phyloP scores from a whole-genome alignment of 2,797 vertebrate genomes.

The Enteromius viviparus region DNA sequence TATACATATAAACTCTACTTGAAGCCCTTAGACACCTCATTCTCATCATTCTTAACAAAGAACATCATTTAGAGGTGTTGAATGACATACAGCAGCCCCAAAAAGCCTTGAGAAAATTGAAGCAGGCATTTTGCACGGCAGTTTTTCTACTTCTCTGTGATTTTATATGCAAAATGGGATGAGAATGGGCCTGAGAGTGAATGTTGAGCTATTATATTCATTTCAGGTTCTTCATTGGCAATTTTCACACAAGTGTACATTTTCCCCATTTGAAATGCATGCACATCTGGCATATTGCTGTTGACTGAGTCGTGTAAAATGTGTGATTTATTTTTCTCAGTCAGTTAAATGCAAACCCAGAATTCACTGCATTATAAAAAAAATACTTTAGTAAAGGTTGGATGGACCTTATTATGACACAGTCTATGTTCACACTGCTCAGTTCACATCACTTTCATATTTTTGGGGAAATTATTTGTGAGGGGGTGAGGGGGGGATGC shows the following conservation, averaged over 20 bases:
- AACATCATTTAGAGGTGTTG: conserved; percentile 75
- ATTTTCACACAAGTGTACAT: background rate
- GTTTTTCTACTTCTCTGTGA: conserved; percentile 11
- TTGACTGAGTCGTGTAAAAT: background rate
- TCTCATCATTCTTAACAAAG: conserved; percentile 38
- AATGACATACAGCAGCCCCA: conserved; percentile 75
- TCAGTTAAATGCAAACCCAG: background rate
- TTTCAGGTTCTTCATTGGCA: background rate
- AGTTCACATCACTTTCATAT: background rate
- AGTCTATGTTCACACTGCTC: background rate
- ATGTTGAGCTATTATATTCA: background rate
- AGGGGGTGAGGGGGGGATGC: no score
- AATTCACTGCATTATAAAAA: background rate
- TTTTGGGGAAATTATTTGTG: background rate
- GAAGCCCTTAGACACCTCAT: conserved; percentile 21
- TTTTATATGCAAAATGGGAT: background rate
- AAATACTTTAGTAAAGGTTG: background rate
- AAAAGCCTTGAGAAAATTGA: conserved; percentile 71
- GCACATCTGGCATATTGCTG: background rate
- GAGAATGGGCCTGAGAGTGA: background rate
- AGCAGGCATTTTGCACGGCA: background rate
- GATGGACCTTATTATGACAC: background rate
- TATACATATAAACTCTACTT: background rate
- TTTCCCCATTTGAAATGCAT: background rate
- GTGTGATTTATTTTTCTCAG: background rate